Evolutionary conservation across 1,140 invertebrate genomes (phyloP).

Genomic region (Drosophila obscura): DNA sequence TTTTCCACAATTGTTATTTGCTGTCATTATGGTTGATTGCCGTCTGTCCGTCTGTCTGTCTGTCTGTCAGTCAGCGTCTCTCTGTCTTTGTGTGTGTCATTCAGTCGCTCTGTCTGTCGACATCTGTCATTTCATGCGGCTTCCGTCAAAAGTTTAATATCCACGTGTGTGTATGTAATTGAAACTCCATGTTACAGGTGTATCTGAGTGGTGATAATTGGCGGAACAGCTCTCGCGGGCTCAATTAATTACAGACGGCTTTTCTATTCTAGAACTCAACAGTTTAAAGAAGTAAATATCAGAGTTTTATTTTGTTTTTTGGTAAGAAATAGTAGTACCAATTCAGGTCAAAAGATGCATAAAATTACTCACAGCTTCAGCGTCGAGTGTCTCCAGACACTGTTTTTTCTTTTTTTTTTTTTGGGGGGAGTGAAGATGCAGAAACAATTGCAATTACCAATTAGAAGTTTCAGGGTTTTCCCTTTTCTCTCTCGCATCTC

Average conservation of each 20-base stretch:
- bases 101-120: constrained; percentile 38
- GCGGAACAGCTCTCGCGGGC: not conserved
- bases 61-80: constrained; percentile 49
- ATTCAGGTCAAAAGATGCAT: constrained; percentile 49
- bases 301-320: no score
- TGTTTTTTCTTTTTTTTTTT: not conserved
- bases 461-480: constrained; percentile 58
- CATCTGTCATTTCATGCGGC: constrained; percentile 63
- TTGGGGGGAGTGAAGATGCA: no score
- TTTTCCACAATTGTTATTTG: constrained; percentile 31
- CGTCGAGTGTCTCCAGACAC: constrained; percentile 26
- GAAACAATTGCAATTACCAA: constrained; percentile 65
- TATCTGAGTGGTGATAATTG: not conserved
- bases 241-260: no score
- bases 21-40: constrained; percentile 34
- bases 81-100: constrained; percentile 4
- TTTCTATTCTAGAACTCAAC: no score
- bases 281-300: no score
- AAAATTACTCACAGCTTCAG: constrained; percentile 60
- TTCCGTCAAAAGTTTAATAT: constrained; percentile 28
- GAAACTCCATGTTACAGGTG: constrained; percentile 1
- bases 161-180: constrained; percentile 40
- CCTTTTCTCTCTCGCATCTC: constrained; percentile 19
- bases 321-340: not conserved
- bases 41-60: constrained; percentile 29